Conservation (phyloP, 2,797 vertebrate genomes). For the Galagoides demidoff region DNA sequence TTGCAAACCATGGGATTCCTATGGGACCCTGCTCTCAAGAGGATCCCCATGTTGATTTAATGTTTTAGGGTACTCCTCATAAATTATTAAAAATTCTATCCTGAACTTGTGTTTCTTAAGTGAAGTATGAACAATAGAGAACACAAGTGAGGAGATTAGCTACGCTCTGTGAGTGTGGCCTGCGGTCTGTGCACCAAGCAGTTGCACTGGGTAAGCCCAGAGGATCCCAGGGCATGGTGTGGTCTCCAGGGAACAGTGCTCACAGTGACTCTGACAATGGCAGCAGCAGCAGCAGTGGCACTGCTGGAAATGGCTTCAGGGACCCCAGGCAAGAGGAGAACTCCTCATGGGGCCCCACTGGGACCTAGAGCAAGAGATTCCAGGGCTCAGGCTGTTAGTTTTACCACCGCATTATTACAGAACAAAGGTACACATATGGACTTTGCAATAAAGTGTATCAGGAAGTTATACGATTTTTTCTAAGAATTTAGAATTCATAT, state of each 20-base stretch:
- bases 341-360: not conserved
- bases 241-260: too few relatives aligned
- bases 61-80: not conserved
- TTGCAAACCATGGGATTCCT: not conserved
- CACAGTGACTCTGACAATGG: too few relatives aligned
- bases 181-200: accelerated
- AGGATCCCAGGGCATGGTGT: too few relatives aligned
- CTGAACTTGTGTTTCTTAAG: not conserved
- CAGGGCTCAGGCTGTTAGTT: accelerated
- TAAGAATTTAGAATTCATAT: not conserved
- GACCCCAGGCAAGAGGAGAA: not conserved
- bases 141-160: not conserved
- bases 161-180: too few relatives aligned
- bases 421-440: not conserved
- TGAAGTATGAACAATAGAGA: not conserved
- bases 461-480: not conserved
- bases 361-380: not conserved
- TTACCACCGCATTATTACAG: not conserved
- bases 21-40: too few relatives aligned
- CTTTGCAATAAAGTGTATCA: not conserved
- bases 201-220: not conserved
- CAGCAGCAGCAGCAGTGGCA: not conserved
- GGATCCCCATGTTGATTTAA: not conserved
- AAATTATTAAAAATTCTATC: not conserved
- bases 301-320: too few relatives aligned